Base-by-base conservation (phyloP, 1,140 invertebrate species). In the Drosophila nebulosa region DNA sequence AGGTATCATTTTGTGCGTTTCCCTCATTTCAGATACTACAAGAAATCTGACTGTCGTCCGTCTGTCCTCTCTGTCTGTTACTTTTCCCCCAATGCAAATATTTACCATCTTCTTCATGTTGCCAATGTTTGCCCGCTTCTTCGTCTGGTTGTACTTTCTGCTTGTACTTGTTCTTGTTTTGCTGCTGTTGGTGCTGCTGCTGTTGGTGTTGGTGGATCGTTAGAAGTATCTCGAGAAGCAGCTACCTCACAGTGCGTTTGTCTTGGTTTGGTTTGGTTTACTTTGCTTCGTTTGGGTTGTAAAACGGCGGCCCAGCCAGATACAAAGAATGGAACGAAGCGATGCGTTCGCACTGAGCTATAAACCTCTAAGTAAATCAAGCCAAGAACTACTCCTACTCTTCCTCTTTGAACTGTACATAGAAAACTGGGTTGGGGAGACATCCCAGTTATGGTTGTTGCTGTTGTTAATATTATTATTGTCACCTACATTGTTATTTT, bases 401-500 rank as follows among this genome's bases (percentile, higher is more conserved):
- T n/a, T 21, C 39, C 39, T 21, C 16, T 16, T 6, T 42, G 30
- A 32, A 32, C 30, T 32, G 10, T 32, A 32, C 6, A 16, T 16
- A 53, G 6, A 10, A 2, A 55, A 32, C 26, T 30, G 16, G 27
- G 52, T 55, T 55, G 52, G 52, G 52, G 26, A 10, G 39, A 18
- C 52, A 32, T 35, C 30, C 32, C 56, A 35, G 58, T 46, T 46
- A 46, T 46, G 21, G 39, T 46, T 46, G 59, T 61, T 24, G 39
- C 30, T 67, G 64, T 56, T 60, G 69, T 81, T 86, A 78, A 75
- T 24, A 50, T 36, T 67, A 75, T 56, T 24, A 50, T 36, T 86
- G 81, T 78, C 81, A 86, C 81, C 81, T 86, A 83, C 88, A 86
- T 88, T 85, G 80, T 69, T 66, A 72, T 52, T 30, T 67, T 46